phyloP scores from a whole-genome alignment of 1,140 invertebrate genomes.

The Brachionus rotundiformis region DNA sequence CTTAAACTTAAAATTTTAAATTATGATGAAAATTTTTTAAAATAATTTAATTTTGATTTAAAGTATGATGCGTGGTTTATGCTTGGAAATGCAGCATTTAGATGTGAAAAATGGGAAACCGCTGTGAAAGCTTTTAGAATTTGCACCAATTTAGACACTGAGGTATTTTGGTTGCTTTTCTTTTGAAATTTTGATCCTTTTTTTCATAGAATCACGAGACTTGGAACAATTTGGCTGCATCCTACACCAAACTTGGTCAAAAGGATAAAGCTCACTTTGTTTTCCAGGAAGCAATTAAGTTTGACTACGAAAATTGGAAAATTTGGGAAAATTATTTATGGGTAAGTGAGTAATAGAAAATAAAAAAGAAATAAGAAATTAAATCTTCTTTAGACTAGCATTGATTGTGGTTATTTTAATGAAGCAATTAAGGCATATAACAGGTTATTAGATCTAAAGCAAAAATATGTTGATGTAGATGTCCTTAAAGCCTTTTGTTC shows the following conservation, averaged over 20 bases:
- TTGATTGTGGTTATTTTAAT: slow-evolving; percentile 64
- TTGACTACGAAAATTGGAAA: slow-evolving; percentile 91
- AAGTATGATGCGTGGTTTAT: slow-evolving; percentile 75
- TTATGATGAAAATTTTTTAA: too few relatives aligned
- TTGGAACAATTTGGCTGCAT: slow-evolving; percentile 95
- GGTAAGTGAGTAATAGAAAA: slow-evolving; percentile 55
- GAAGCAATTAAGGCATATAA: slow-evolving; percentile 80
- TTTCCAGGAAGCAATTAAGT: slow-evolving; percentile 81
- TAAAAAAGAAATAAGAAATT: background rate
- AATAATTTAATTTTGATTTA: too few relatives aligned
- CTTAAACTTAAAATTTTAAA: too few relatives aligned
- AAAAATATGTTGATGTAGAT: slow-evolving; percentile 75
- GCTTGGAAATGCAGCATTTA: slow-evolving; percentile 80
- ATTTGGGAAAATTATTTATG: slow-evolving; percentile 83
- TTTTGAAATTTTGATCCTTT: background rate
- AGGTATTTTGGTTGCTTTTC: slow-evolving; percentile 64
- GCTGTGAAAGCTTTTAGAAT: slow-evolving; percentile 80
- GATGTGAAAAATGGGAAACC: slow-evolving; percentile 76
- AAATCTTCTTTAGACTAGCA: slow-evolving; percentile 56
- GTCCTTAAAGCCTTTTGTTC: slow-evolving; percentile 54
- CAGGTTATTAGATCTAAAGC: slow-evolving; percentile 78
- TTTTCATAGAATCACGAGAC: slow-evolving; percentile 78
- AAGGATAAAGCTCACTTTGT: slow-evolving; percentile 74
- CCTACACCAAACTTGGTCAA: slow-evolving; percentile 81
- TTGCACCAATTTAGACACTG: slow-evolving; percentile 81